These are phyloP conservation scores for Craniophora ligustri DNA, from an alignment of 2,888 invertebrate genomes.

Conservation along the genomic window DNA sequence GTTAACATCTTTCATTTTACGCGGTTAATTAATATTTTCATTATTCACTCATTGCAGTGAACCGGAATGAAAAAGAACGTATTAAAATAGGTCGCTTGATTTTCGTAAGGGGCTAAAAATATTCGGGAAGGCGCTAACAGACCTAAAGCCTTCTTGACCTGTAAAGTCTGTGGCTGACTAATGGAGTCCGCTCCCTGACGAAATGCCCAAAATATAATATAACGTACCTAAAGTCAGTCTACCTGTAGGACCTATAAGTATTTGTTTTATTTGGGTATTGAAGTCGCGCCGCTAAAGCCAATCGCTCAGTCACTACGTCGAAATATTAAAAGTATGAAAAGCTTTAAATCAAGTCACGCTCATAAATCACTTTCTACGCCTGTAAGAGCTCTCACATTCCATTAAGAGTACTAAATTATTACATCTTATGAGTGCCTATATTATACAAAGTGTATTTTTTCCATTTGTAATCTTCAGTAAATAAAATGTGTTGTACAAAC, in stretches of 20 bases:
- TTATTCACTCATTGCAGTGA: constrained; percentile 39
- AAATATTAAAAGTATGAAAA: constrained; percentile 1
- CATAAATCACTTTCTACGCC: constrained; percentile 20
- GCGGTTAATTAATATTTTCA: constrained; percentile 52
- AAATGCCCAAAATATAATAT: too few relatives aligned
- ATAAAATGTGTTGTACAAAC: constrained; percentile 28
- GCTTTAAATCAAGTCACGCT: constrained; percentile 9
- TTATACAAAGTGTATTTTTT: constrained; percentile 44
- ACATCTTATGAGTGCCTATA: constrained; percentile 34
- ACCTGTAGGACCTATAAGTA: too few relatives aligned
- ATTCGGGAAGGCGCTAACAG: too few relatives aligned
- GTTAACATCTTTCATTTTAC: constrained; percentile 59
- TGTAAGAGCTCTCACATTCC: constrained; percentile 6
- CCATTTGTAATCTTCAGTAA: constrained; percentile 43
- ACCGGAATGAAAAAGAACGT: constrained; percentile 34
- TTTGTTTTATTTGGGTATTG: too few relatives aligned
- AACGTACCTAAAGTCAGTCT: too few relatives aligned
- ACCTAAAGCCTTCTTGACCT: too few relatives aligned
- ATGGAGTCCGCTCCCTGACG: too few relatives aligned
- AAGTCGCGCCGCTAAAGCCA: too few relatives aligned
- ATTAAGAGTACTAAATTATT: constrained; percentile 9
- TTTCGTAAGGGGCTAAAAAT: too few relatives aligned
- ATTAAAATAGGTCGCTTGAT: constrained; percentile 21
- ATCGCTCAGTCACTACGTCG: too few relatives aligned
- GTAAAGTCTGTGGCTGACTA: too few relatives aligned